These are phyloP conservation scores for Alloplasta piceator DNA, from an alignment of 2,888 invertebrate genomes.

Conservation along the genomic window DNA sequence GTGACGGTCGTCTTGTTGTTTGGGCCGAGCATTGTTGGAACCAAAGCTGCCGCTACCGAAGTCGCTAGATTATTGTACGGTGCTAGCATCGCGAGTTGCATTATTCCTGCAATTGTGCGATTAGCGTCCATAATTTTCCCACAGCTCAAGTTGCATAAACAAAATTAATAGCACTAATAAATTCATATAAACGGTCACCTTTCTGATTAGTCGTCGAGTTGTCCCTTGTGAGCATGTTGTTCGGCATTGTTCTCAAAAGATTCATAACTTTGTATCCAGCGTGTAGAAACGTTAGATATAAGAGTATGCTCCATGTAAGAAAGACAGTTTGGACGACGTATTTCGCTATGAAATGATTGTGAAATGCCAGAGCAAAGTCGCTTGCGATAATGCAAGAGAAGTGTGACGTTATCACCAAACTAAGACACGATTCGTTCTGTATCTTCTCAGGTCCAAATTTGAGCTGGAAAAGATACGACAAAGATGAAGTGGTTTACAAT, in stretches of 20 bases:
- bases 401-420: constrained; percentile 84
- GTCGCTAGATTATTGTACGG: constrained; percentile 85
- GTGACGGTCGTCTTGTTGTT: constrained; percentile 74
- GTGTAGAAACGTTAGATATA: constrained; percentile 85
- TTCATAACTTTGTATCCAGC: constrained; percentile 84
- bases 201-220: constrained; percentile 81
- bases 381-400: constrained; percentile 84
- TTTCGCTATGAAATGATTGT: constrained; percentile 83
- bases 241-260: constrained; percentile 83
- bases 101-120: constrained; percentile 80
- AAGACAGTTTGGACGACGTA: constrained; percentile 85
- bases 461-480: constrained; percentile 77
- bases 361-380: constrained; percentile 83
- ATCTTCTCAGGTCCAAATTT: constrained; percentile 84
- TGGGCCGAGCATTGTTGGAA: constrained; percentile 84
- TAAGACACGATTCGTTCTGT: constrained; percentile 84
- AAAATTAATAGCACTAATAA: background rate
- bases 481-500: background rate
- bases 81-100: constrained; percentile 84
- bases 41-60: constrained; percentile 84
- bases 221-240: constrained; percentile 81
- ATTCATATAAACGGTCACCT: constrained; percentile 76
- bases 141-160: too few relatives aligned
- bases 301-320: constrained; percentile 84
- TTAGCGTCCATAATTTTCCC: constrained; percentile 2